Conservation (phyloP, 2,888 invertebrate genomes). For the Entomobrya proxima region DNA sequence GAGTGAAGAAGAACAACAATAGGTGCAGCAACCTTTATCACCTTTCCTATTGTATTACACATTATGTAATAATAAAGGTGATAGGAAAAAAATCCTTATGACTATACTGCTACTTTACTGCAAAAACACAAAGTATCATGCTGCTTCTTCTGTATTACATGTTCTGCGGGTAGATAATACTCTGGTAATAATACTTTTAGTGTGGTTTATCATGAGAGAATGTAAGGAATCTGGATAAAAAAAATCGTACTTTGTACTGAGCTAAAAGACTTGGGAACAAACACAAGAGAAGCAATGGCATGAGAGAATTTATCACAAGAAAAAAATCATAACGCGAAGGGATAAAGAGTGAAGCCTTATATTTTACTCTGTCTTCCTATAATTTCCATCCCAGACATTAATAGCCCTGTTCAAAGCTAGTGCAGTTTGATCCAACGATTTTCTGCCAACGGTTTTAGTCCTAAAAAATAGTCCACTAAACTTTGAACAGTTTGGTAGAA, state of each 20-base stretch:
- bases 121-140: background rate
- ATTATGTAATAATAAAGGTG: slow-evolving; percentile 19
- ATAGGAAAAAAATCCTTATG: background rate
- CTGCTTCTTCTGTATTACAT: background rate
- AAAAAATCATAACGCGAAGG: no score
- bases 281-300: background rate
- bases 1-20: background rate
- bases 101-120: slow-evolving; percentile 12
- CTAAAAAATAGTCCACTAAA: no score
- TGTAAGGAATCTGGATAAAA: slow-evolving; percentile 61
- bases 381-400: no score
- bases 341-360: no score
- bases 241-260: no score
- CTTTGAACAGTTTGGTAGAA: no score
- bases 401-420: no score
- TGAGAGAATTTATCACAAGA: slow-evolving; percentile 30
- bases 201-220: slow-evolving; percentile 44
- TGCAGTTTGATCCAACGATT: no score
- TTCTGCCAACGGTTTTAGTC: no score
- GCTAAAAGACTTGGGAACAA: background rate
- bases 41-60: slow-evolving; percentile 13
- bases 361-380: no score
- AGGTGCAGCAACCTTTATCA: slow-evolving; percentile 58
- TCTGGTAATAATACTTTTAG: slow-evolving; percentile 18
- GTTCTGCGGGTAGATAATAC: background rate